These are phyloP conservation scores for Pyrrhia umbra DNA, from an alignment of 2,888 invertebrate species.

Conservation along the genomic window DNA sequence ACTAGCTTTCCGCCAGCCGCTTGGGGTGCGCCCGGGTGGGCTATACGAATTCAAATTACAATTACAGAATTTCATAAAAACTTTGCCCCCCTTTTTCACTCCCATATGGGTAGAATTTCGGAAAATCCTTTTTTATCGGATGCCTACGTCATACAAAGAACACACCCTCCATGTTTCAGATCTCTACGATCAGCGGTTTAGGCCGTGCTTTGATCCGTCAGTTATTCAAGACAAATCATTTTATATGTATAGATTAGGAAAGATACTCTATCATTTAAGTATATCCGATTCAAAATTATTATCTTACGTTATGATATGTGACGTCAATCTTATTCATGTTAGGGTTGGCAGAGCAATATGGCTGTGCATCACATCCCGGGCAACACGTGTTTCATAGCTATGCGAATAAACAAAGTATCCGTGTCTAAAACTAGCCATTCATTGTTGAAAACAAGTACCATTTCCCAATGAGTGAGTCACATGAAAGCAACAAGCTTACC, in stretches of 20 bases:
- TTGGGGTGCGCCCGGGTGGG: too few relatives aligned
- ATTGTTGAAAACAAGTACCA: conserved; percentile 9
- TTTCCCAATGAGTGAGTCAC: conserved; percentile 24
- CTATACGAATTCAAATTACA: too few relatives aligned
- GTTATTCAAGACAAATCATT: conserved; percentile 4
- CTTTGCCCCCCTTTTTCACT: too few relatives aligned
- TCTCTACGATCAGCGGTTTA: too few relatives aligned
- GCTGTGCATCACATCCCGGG: not conserved
- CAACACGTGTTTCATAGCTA: not conserved
- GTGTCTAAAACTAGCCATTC: not conserved
- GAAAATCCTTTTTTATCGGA: too few relatives aligned
- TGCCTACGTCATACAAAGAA: too few relatives aligned
- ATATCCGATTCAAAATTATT: not conserved
- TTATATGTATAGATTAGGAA: not conserved
- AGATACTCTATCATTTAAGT: not conserved
- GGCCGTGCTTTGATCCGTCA: too few relatives aligned
- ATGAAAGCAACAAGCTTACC: conserved; percentile 3
- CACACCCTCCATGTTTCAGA: too few relatives aligned
- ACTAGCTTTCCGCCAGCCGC: too few relatives aligned
- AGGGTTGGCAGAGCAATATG: not conserved
- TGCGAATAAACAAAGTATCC: not conserved
- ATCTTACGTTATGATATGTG: conserved; percentile 1
- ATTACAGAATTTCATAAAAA: too few relatives aligned
- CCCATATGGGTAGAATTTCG: too few relatives aligned
- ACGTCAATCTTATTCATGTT: not conserved